Evolutionary conservation across 2,113 vertebrate species (phyloP).

Genomic region (Chrysemys picta): DNA sequence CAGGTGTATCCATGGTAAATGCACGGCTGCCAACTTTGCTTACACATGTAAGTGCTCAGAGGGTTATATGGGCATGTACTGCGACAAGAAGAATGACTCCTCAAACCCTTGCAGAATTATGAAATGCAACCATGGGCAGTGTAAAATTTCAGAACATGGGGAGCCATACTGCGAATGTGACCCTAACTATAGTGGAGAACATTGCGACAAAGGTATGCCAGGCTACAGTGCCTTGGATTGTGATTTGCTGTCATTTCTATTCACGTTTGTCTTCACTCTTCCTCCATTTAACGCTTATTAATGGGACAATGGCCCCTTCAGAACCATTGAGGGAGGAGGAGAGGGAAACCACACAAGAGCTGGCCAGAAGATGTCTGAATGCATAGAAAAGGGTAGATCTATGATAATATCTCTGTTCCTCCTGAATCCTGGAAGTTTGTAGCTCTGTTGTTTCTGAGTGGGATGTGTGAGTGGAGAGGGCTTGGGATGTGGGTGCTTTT

Average conservation of each 20-base stretch:
- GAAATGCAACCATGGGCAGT: slow-evolving; percentile 91
- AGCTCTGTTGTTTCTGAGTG: not conserved
- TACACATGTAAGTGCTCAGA: slow-evolving; percentile 90
- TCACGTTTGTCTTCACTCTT: not conserved
- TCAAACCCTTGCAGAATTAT: slow-evolving; percentile 84
- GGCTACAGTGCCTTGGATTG: fast-evolving
- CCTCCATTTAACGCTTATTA: fast-evolving
- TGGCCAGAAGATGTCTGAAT: fast-evolving
- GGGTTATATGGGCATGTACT: slow-evolving; percentile 88
- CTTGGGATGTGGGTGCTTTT: not conserved
- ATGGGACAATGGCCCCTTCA: not conserved
- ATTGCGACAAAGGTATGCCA: slow-evolving; percentile 88
- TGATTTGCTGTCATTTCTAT: not conserved
- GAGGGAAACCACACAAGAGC: not conserved
- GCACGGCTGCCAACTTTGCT: slow-evolving; percentile 79
- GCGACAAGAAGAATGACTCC: slow-evolving; percentile 88
- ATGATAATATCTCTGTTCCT: fast-evolving
- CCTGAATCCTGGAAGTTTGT: not conserved
- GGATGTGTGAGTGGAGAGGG: not conserved
- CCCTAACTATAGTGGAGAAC: slow-evolving; percentile 83
- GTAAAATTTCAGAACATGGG: slow-evolving; percentile 84
- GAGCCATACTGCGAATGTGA: slow-evolving; percentile 89
- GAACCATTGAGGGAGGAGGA: not conserved
- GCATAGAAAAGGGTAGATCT: fast-evolving
- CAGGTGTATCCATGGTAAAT: slow-evolving; percentile 91